These are phyloP conservation scores for Rhinichthys klamathensis DNA, from an alignment of 2,113 vertebrate species.

Conservation along the genomic window DNA sequence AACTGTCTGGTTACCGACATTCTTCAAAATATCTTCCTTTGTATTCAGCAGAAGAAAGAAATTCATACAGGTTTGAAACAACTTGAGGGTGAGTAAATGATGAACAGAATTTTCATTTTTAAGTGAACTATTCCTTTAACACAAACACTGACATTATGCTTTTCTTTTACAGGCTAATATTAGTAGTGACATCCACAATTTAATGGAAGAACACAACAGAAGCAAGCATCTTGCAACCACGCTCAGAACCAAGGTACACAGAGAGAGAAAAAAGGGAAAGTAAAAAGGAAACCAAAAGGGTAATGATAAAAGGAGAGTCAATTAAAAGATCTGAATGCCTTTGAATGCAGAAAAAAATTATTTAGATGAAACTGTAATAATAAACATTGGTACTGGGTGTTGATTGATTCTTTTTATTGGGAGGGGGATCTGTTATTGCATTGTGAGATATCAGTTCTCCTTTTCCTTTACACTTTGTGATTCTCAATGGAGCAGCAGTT, in stretches of 20 bases:
- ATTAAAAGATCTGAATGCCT: constrained; percentile 63
- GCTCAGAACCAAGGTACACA: constrained; percentile 48
- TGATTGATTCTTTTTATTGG: constrained; percentile 68
- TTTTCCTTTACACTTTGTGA: constrained; percentile 62
- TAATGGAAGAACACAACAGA: constrained; percentile 32
- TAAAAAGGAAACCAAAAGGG: constrained; percentile 47
- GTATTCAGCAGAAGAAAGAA: too few relatives aligned
- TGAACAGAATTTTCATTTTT: too few relatives aligned
- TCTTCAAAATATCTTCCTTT: too few relatives aligned
- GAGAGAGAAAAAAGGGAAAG: constrained; percentile 23
- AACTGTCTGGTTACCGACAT: too few relatives aligned
- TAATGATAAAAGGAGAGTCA: constrained; percentile 59
- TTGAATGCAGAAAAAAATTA: constrained; percentile 65
- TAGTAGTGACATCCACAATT: constrained; percentile 31
- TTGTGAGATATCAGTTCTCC: constrained; percentile 70
- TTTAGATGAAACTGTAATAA: constrained; percentile 67
- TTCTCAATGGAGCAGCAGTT: constrained; percentile 71
- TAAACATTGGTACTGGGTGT: constrained; percentile 56
- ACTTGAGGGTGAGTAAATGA: too few relatives aligned
- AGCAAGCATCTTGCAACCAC: constrained; percentile 37
- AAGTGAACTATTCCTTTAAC: too few relatives aligned
- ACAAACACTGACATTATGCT: constrained; percentile 21
- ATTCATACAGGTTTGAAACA: too few relatives aligned
- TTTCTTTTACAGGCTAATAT: constrained; percentile 25
- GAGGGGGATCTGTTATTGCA: constrained; percentile 68